Conservation (phyloP, 2,113 vertebrate species). For the Sphyrna mokarran region DNA sequence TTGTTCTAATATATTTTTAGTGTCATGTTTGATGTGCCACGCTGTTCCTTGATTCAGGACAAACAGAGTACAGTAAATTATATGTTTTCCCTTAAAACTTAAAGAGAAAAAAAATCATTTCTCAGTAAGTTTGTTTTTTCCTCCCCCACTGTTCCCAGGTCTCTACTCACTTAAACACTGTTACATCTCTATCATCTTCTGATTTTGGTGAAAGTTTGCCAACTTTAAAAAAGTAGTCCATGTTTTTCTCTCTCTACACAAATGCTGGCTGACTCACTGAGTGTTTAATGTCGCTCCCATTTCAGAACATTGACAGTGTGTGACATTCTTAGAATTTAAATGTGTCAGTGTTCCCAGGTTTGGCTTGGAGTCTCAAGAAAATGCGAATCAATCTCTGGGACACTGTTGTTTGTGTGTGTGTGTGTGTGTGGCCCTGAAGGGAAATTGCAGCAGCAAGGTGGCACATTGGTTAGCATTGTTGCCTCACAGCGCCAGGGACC, state of each 20-base stretch:
- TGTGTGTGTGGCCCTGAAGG: not conserved
- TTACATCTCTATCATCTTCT: not conserved
- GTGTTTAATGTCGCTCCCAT: not conserved
- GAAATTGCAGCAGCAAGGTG: too few relatives aligned
- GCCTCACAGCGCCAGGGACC: too few relatives aligned
- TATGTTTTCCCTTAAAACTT: not conserved
- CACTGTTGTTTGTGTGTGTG: too few relatives aligned
- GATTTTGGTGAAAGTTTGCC: not conserved
- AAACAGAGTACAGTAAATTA: not conserved
- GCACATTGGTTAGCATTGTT: too few relatives aligned
- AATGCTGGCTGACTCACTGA: not conserved
- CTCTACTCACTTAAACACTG: not conserved
- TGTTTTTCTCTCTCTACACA: not conserved
- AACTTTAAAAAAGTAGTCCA: not conserved
- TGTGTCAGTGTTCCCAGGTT: too few relatives aligned
- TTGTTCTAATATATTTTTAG: not conserved
- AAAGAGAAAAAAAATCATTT: too few relatives aligned
- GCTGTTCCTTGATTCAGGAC: not conserved
- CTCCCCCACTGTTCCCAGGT: not conserved
- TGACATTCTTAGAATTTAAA: not conserved
- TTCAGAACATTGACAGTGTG: not conserved
- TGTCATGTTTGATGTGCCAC: not conserved
- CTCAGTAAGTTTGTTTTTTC: not conserved
- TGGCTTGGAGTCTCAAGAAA: not conserved
- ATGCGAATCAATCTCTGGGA: not conserved